Percentiles rank a stretch among this genome's conserved stretches.
These are phyloP conservation scores for Poeciliopsis presidionis DNA, from an alignment of 2,797 vertebrate genomes.

Conservation along the genomic window DNA sequence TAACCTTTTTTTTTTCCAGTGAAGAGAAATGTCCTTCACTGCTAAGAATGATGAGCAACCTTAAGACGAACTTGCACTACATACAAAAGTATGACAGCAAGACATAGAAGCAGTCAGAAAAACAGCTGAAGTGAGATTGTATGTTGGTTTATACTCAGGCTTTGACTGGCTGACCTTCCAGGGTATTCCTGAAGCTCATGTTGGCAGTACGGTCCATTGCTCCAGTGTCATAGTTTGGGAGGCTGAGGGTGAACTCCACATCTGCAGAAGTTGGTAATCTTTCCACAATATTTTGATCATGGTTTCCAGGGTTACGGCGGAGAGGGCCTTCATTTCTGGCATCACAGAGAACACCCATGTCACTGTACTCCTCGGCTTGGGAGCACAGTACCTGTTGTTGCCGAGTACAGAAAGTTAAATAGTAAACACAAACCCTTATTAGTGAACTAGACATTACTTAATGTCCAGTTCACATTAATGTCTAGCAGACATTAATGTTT, in stretches of 20 bases:
- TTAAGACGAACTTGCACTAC: neutral
- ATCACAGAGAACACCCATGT: conserved; percentile 84
- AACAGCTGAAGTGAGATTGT: neutral
- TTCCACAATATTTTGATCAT: conserved; percentile 81
- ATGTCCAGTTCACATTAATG: too few relatives aligned
- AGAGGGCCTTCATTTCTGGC: conserved; percentile 85
- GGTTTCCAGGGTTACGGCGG: conserved; percentile 89
- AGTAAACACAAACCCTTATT: neutral
- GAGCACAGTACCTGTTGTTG: conserved; percentile 89
- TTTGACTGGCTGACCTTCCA: conserved; percentile 86
- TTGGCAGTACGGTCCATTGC: conserved; percentile 90
- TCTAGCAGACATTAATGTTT: too few relatives aligned
- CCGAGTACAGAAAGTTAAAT: neutral
- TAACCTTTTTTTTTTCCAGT: neutral
- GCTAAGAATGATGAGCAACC: neutral
- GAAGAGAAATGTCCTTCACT: neutral
- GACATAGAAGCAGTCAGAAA: neutral
- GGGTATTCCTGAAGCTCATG: conserved; percentile 94
- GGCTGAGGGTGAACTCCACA: conserved; percentile 88
- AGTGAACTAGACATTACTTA: neutral
- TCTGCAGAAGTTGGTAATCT: conserved; percentile 89
- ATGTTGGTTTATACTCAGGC: conserved; percentile 1
- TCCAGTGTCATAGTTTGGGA: conserved; percentile 88
- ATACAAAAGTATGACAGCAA: neutral
- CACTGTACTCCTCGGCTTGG: conserved; percentile 84